phyloP scores from a whole-genome alignment of 2,113 vertebrate species.

The Bos taurus region DNA sequence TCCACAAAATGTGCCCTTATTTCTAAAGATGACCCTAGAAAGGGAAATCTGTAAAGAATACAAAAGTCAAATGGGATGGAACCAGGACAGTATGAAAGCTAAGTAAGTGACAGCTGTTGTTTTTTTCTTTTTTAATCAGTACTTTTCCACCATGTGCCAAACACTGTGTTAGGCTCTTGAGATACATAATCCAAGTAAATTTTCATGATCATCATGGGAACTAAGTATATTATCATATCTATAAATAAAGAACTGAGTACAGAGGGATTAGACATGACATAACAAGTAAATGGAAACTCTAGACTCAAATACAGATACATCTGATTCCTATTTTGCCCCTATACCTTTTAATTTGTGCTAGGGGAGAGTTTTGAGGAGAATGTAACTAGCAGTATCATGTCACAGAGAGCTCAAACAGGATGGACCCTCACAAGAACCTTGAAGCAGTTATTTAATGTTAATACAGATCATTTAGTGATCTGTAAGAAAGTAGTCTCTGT shows the following conservation, averaged over 20 bases:
- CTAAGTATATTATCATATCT: not conserved
- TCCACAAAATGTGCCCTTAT: not conserved
- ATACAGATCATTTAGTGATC: not conserved
- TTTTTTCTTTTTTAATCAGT: not conserved
- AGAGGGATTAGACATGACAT: not conserved
- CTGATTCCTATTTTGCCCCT: not conserved
- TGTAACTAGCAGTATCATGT: not conserved
- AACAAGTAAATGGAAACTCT: not conserved
- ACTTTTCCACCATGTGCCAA: not conserved
- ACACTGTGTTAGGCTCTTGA: not conserved
- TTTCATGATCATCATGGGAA: not conserved
- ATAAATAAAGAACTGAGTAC: not conserved
- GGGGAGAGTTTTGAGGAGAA: not conserved
- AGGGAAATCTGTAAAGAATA: not conserved
- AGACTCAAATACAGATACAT: not conserved
- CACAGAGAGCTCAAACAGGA: not conserved
- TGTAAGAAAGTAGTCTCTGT: not conserved
- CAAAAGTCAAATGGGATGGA: not conserved
- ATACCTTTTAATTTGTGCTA: not conserved
- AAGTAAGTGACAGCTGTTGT: not conserved
- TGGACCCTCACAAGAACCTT: not conserved
- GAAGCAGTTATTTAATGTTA: not conserved
- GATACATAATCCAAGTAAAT: not conserved
- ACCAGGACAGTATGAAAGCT: not conserved
- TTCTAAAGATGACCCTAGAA: not conserved